Base-by-base conservation (phyloP, 2,888 invertebrate genomes). In the Epicampocera succincta region DNA sequence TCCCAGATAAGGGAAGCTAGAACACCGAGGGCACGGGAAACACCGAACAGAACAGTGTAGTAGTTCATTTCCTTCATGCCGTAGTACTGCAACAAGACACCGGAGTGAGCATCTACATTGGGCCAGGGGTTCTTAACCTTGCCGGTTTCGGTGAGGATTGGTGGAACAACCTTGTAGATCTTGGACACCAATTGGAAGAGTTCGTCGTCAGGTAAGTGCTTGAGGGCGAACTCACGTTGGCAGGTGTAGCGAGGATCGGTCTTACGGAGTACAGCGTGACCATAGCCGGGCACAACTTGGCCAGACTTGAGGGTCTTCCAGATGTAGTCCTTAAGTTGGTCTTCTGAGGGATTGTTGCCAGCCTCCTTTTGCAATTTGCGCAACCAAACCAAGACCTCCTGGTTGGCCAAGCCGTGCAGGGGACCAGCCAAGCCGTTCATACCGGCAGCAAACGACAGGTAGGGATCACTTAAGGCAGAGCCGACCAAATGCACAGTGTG, bases 121-220 rank as follows among this genome's bases (percentile, higher is more conserved):
- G 97, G 97, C 96, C 96, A 97, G 82, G 97, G 97, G 93, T 97
- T 97, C 93, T 96, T 95, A 15, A 96, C 96, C 91, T 97, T 97
- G 87, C 97, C 97, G 84, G 94, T 94, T 88, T 95, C 95, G 85
- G 94, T 92, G 54, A 97, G 94, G 84, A 97, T 93, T 87, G 95
- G 94, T 19, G 97, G 97, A 56, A 96, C 96, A 77, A 97, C 93
- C 91, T 96, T 95, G 93, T 95, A 97, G 54, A 97, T 92, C 88
- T 94, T 94, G 21, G 95, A 93, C 29, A 97, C 97, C 86, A 97
- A 92, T 92, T 94, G 91, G 93, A 97, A 96, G 86, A 96, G 91
- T 61, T 94, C 93, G 90, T 97, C 96, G 81, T 97, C 92, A 61
- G 97, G 96, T 87, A 97, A 91, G 90, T 97, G 95, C 89, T 96